Percentiles rank a stretch among this genome's conserved stretches.
Conservation (phyloP, 2,113 vertebrate genomes). For the Notechis scutatus region DNA sequence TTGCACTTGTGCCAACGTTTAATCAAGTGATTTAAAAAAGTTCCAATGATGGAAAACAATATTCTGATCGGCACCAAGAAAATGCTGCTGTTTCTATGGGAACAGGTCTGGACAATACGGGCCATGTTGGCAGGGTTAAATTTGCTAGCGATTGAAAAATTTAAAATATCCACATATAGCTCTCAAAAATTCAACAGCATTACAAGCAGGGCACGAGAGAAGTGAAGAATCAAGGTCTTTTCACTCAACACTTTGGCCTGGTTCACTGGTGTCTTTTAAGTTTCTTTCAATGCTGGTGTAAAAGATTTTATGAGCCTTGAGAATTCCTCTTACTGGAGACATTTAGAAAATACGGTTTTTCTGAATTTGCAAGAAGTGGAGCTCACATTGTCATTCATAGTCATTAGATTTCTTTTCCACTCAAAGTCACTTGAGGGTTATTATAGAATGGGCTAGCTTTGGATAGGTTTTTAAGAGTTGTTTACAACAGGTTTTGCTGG, state of each 20-base stretch:
- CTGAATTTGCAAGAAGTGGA: background rate
- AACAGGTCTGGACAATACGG: background rate
- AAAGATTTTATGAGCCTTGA: background rate
- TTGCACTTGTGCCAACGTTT: background rate
- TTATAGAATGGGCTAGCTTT: background rate
- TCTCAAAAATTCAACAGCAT: background rate
- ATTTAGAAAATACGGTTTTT: background rate
- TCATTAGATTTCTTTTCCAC: background rate
- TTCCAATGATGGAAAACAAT: background rate
- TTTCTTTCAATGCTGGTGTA: background rate
- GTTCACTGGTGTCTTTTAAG: background rate
- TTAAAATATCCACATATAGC: background rate
- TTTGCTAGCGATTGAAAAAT: background rate
- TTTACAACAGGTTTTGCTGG: background rate
- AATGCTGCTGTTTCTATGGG: conserved; percentile 5
- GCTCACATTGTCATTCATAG: background rate
- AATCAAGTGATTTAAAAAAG: background rate
- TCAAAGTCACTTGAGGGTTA: background rate
- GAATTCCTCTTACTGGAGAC: background rate
- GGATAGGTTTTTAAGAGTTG: background rate
- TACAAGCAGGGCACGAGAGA: background rate
- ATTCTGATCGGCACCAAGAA: background rate
- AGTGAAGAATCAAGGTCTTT: background rate
- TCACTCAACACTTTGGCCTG: background rate
- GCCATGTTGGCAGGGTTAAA: background rate